phyloP scores from a whole-genome alignment of 1,140 invertebrate species.

The Camponotus floridanus region DNA sequence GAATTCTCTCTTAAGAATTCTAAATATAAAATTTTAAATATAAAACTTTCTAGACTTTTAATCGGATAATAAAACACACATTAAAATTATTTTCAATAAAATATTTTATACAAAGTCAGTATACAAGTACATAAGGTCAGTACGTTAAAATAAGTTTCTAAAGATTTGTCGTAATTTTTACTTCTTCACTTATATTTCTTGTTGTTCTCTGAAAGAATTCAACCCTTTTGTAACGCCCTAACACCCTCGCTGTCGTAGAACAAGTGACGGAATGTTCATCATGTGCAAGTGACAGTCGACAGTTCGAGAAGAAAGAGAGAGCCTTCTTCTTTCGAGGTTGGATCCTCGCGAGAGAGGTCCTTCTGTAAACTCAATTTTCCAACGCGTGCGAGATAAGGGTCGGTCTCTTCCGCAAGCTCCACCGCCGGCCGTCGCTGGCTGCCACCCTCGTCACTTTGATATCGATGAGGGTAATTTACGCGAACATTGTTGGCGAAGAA shows the following conservation, averaged over 20 bases:
- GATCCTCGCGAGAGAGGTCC: conserved; percentile 62
- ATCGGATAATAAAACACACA: not conserved
- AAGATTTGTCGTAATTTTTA: not conserved
- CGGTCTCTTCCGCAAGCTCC: conserved; percentile 68
- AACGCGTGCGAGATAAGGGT: conserved; percentile 79
- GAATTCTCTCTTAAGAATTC: not conserved
- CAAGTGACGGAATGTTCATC: not conserved
- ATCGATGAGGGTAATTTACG: conserved; percentile 86
- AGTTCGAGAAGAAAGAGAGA: conserved; percentile 3
- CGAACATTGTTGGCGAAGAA: conserved; percentile 84
- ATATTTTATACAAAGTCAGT: not conserved
- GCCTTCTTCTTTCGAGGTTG: conserved; percentile 6
- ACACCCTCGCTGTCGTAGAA: not conserved
- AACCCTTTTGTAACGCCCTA: not conserved
- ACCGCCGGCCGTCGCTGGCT: conserved; percentile 38
- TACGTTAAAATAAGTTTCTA: not conserved
- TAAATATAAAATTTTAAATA: not conserved
- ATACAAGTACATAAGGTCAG: not conserved
- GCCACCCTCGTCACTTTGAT: conserved; percentile 81
- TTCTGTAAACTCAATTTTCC: conserved; percentile 82
- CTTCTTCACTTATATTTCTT: not conserved
- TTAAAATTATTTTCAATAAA: not conserved
- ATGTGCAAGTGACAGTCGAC: conserved; percentile 41
- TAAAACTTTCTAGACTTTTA: not conserved
- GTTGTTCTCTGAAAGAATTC: not conserved